Evolutionary conservation across 2,113 vertebrate species (phyloP).

Genomic region (Leucoraja erinaceus): DNA sequence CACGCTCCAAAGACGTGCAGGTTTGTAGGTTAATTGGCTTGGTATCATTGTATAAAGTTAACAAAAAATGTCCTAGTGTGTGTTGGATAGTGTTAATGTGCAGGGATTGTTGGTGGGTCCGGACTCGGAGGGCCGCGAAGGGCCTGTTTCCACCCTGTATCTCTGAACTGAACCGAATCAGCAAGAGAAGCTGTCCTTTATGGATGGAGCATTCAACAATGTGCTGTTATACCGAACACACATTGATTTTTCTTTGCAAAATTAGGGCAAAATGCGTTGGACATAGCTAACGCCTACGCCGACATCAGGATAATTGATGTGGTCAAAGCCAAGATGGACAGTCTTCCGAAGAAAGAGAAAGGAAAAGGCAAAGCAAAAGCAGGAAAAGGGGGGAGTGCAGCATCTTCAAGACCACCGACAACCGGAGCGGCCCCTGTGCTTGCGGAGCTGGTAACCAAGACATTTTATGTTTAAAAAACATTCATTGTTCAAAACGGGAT

Average conservation of each 20-base stretch:
- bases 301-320: conserved; percentile 66
- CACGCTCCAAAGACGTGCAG: too few relatives aligned
- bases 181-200: not conserved
- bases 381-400: not conserved
- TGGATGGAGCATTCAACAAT: not conserved
- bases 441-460: conserved; percentile 47
- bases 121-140: too few relatives aligned
- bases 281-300: conserved; percentile 67
- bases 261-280: conserved; percentile 69
- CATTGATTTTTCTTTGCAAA: not conserved
- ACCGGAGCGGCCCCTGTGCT: conserved; percentile 41
- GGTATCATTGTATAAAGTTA: too few relatives aligned
- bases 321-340: conserved; percentile 64
- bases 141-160: too few relatives aligned
- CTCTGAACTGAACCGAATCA: too few relatives aligned
- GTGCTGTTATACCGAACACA: not conserved
- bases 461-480: too few relatives aligned
- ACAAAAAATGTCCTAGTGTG: too few relatives aligned
- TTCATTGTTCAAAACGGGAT: too few relatives aligned
- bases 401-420: conserved; percentile 49
- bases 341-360: conserved; percentile 51
- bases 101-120: too few relatives aligned
- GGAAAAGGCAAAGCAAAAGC: conserved; percentile 46
- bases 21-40: too few relatives aligned
- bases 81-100: too few relatives aligned